These are phyloP conservation scores for Thermophis baileyi DNA, from an alignment of 2,113 vertebrate genomes.

Conservation along the genomic window DNA sequence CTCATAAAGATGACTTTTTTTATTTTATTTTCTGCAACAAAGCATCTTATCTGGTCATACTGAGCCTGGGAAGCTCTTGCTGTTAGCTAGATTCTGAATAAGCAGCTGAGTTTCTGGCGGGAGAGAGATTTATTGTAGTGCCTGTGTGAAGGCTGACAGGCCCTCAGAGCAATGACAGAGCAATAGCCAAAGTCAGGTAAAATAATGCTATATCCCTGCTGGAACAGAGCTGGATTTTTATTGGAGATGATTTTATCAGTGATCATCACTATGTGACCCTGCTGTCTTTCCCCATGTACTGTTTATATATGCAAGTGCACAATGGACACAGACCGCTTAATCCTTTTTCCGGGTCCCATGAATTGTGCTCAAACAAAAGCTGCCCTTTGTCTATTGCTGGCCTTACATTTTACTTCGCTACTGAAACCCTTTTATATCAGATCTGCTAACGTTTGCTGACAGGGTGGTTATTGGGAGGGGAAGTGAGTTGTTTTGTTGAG, in stretches of 20 bases:
- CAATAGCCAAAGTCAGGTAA: background rate
- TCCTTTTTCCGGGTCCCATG: slow-evolving; percentile 63
- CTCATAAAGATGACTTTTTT: background rate
- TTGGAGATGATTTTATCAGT: slow-evolving; percentile 26
- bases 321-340: slow-evolving; percentile 69
- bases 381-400: slow-evolving; percentile 71
- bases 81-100: background rate
- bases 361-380: slow-evolving; percentile 50
- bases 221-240: background rate
- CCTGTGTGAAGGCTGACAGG: background rate
- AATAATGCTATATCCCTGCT: fast-evolving
- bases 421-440: slow-evolving; percentile 74
- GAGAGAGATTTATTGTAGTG: background rate
- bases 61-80: background rate
- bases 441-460: slow-evolving; percentile 89
- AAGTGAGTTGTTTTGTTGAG: background rate
- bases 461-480: slow-evolving; percentile 47
- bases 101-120: background rate
- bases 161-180: background rate
- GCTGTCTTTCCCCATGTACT: slow-evolving; percentile 25
- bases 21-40: background rate
- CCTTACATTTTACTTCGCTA: slow-evolving; percentile 74
- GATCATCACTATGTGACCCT: slow-evolving; percentile 42
- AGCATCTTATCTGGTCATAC: background rate
- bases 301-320: slow-evolving; percentile 58